Evolutionary conservation across 2,888 invertebrate species (phyloP), one percentile per base, ranked within the genome.

Genomic region (Cryptocephalus primarius): DNA sequence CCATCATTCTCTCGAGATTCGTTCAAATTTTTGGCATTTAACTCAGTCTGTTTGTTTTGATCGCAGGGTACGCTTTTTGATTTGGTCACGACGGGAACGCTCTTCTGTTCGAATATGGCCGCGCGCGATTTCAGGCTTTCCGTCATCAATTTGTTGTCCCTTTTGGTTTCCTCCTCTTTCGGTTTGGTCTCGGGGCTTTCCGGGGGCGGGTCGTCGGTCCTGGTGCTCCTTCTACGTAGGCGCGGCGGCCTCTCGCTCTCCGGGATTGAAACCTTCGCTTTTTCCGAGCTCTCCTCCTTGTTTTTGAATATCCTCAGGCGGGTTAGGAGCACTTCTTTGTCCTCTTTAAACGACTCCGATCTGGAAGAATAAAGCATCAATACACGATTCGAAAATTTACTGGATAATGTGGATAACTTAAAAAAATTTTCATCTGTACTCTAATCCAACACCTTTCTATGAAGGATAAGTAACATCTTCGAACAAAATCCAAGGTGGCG

Each of bases 301-400:
- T 50, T 52, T 40, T 63, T 63, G 54, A 55, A 63, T 12, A 75
- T 72, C 57, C 76, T 76, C 46, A 69, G 55, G n/a, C 67, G 55
- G 9, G 63, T 63, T 40, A 69, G 71, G 40, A 79, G 72, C 33
- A 69, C 64, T 1, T 80, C 79, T 48, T 75, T 78, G 46, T 70
- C 66, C 54, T 82, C 82, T 42, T 83, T 75, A 49, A 90, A 83
- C 9, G 88, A 84, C 56, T 88, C 88, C 1, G 87, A 83, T 52
- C 87, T 83, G 48, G 31, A 49, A 44, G 34, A 22, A 45, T 39
- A 47, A 34, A 50, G 32, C 10, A 11, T 39, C 11, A 8, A 11
- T 33, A 22, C 22, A 40, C 13, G 22, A 40, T 40, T 8, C 14
- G 1, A 8, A n/a, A 2, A 13, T 4, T 11, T 13, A 22, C 6